These are phyloP conservation scores for Centropyge bicolor DNA, from an alignment of 2,797 vertebrate species.

Conservation along the genomic window DNA sequence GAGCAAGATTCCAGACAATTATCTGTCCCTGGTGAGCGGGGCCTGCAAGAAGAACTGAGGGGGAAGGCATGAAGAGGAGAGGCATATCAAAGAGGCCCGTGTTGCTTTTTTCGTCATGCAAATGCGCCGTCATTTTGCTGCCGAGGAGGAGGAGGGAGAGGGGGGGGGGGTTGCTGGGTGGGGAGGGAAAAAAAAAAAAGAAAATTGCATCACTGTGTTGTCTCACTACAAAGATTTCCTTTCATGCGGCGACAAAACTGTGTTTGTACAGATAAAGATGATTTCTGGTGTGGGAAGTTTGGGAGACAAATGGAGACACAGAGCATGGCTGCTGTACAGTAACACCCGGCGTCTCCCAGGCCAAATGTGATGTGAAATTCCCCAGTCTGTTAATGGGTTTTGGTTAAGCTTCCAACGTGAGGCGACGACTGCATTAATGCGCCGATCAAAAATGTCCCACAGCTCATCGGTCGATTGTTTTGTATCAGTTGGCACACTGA, in stretches of 20 bases:
- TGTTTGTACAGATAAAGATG: constrained; percentile 52
- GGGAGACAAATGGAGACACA: constrained; percentile 15
- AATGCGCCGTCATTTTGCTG: constrained; percentile 59
- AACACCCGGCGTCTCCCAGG: not conserved
- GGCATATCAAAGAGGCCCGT: constrained; percentile 69
- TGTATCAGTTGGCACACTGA: not conserved
- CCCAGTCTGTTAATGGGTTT: not conserved
- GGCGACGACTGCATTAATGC: not conserved
- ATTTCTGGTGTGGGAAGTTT: constrained; percentile 26
- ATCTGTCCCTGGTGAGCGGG: constrained; percentile 67
- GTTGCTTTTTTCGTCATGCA: constrained; percentile 68
- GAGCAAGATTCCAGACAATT: constrained; percentile 75
- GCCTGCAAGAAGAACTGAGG: constrained; percentile 61
- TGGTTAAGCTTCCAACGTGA: not conserved
- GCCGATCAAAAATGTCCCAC: constrained; percentile 10
- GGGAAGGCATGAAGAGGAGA: constrained; percentile 49
- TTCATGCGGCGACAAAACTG: constrained; percentile 55
- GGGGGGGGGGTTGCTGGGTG: not conserved
- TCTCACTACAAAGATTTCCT: constrained; percentile 55
- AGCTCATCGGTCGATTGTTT: not conserved
- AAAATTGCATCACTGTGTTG: constrained; percentile 49
- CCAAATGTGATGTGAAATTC: constrained; percentile 8
- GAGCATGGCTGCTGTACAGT: constrained; percentile 9
- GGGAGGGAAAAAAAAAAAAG: not conserved
- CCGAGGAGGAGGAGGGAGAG: constrained; percentile 37